Conservation (phyloP, 2,113 vertebrate species). For the Pseudolaguvia tuberculata region DNA sequence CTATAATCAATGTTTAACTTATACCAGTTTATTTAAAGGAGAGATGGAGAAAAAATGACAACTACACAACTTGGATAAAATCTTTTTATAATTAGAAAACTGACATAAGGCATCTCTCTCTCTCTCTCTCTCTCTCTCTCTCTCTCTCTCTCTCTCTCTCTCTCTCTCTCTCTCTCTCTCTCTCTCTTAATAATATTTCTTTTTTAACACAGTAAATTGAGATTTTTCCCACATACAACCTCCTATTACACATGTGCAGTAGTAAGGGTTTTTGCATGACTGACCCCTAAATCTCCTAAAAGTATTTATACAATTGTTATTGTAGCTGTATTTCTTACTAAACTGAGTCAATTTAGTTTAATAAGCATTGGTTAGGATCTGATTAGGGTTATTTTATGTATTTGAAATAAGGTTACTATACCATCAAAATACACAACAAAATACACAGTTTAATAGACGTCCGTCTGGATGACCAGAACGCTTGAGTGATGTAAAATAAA, state of each 20-base stretch:
- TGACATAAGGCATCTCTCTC: no score
- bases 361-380: not conserved
- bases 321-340: not conserved
- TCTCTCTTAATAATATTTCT: no score
- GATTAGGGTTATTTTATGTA: not conserved
- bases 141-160: no score
- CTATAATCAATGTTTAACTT: no score
- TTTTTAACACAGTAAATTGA: no score
- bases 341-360: not conserved
- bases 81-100: no score
- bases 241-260: not conserved
- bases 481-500: not conserved
- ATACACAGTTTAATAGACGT: not conserved
- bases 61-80: no score
- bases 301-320: not conserved
- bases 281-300: not conserved
- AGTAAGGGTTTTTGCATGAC: not conserved
- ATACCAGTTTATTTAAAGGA: no score
- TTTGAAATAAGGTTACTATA: no score
- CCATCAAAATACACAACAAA: no score
- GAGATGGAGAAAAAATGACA: no score
- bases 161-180: not conserved
- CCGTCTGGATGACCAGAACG: not conserved
- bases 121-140: no score
- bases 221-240: not conserved